Evolutionary conservation across 2,797 vertebrate species (phyloP), one percentile per base, ranked within the genome.

Genomic region (Jordanella pulchra): DNA sequence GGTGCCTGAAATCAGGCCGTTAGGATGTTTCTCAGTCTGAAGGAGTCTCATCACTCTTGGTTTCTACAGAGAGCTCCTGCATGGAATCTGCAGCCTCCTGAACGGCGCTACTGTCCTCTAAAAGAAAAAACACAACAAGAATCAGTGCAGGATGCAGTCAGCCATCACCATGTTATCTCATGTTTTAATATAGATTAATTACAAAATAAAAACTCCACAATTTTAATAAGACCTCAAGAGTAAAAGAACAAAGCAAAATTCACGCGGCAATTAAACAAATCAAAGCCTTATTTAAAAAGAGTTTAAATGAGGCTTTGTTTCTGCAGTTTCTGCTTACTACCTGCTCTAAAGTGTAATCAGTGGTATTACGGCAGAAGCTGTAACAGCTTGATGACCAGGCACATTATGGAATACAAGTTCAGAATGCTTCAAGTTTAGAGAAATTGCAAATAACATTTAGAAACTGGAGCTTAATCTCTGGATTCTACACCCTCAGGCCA

Each of bases 31-130:
- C 75, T 91, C 82, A 91, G 80, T 81, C 47, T 17, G 79, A 82
- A 18, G 86, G 67, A 15, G 63, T 28, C 48, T 18, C 77, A 17
- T 91, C 86, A 2, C 61, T 77, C 73, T 48, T 28, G 47, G 61
- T 54, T 39, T 85, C 87, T 65, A 93, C 72, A 1, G 87, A 86
- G 42, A 94, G 89, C 65, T 92, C 80, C 87, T 92, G 84, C 86
- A 94, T 69, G 78, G 89, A 81, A 64, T 86, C 87, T 1, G 86
- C 58, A 1, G 82, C 86, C 56, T 91, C 84, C 79, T 93, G 86
- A 67, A 87, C 70, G 0, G 67, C 81, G 30, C 76, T 27, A 30
- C 75, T 82, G 51, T 90, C 89, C 75, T 93, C 94, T 87, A 89
- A 89, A 86, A 51, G 65, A 53, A 64, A 79, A 7, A 39, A 30